Conservation (phyloP, 2,113 vertebrate genomes). For the Leptocoma aspasia region DNA sequence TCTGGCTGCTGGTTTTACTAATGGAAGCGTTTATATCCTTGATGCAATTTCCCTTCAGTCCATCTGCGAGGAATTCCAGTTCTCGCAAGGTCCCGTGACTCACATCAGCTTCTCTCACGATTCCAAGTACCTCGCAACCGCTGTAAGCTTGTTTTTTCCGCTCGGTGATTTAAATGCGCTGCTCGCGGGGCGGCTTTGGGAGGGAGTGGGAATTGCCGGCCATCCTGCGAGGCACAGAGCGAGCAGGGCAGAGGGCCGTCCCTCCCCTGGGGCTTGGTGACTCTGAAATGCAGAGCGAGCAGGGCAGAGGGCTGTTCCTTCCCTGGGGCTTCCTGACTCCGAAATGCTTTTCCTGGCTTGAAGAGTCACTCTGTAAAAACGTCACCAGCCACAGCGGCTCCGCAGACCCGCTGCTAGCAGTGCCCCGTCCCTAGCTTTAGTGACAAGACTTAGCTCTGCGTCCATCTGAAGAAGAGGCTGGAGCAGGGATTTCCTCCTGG, state of each 20-base stretch:
- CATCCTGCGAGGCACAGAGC: neutral
- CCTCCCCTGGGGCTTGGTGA: neutral
- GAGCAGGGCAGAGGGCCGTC: neutral
- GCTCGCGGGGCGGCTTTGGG: neutral
- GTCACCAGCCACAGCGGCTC: neutral
- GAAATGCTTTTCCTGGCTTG: neutral
- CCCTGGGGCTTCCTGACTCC: neutral
- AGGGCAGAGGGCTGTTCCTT: neutral
- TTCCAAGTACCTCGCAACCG: constrained; percentile 86
- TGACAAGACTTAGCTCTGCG: neutral
- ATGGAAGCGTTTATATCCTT: constrained; percentile 82
- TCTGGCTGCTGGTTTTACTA: constrained; percentile 84
- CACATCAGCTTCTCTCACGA: constrained; percentile 86
- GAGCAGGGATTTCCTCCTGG: neutral
- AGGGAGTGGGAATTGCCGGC: neutral
- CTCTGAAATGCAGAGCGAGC: neutral
- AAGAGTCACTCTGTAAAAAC: neutral
- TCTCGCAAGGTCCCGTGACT: constrained; percentile 74
- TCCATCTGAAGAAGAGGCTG: neutral
- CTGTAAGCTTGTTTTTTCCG: constrained; percentile 74
- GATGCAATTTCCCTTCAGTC: constrained; percentile 78
- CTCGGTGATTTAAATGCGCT: accelerated
- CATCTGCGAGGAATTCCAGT: constrained; percentile 72
- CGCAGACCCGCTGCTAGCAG: neutral
- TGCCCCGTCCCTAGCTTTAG: neutral